Evolutionary conservation across 1,140 invertebrate species (phyloP).

Genomic region (Ooceraea biroi): DNA sequence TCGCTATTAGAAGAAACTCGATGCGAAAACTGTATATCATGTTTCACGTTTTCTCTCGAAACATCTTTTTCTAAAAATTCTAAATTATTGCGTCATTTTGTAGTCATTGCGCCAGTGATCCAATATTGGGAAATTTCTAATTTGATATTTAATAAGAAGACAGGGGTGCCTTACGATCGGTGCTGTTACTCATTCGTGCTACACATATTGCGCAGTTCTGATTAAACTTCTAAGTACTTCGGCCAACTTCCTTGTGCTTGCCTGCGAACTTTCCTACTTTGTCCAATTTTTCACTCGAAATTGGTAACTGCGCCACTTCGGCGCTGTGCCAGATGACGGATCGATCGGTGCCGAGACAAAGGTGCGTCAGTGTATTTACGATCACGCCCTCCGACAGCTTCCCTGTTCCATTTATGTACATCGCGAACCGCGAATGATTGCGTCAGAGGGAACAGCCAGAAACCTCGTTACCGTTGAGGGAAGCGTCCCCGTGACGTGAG

Average conservation of each 20-base stretch:
- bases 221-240: conserved; percentile 33
- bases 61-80: too few relatives aligned
- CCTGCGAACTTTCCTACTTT: conserved; percentile 43
- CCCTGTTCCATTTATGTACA: conserved; percentile 23
- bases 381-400: conserved; percentile 1
- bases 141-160: conserved; percentile 5
- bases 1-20: too few relatives aligned
- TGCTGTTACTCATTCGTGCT: conserved; percentile 15
- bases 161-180: background rate
- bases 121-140: conserved; percentile 23
- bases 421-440: conserved; percentile 3
- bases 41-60: too few relatives aligned
- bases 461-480: conserved; percentile 17
- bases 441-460: conserved; percentile 1
- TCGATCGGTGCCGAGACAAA: conserved; percentile 36
- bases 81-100: too few relatives aligned
- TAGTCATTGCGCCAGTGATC: too few relatives aligned
- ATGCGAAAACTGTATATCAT: too few relatives aligned
- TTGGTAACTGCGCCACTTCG: conserved; percentile 16
- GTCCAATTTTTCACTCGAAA: conserved; percentile 51
- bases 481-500: background rate
- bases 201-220: conserved; percentile 7
- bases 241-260: conserved; percentile 17
- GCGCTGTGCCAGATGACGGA: conserved; percentile 30
- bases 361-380: background rate